phyloP scores from a whole-genome alignment of 92 coral and sea anemone genomes.

The Porites cylindrica region DNA sequence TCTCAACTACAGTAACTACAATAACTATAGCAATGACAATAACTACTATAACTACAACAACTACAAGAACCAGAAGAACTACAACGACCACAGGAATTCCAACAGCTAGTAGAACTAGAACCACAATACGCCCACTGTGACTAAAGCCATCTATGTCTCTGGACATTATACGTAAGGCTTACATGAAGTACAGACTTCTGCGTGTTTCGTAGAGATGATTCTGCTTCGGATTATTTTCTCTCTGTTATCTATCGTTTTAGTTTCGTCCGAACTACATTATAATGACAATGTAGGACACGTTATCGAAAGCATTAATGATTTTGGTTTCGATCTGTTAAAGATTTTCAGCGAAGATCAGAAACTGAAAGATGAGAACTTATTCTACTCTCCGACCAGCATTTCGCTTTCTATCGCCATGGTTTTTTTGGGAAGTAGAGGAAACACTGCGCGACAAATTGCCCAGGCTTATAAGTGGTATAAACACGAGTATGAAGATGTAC shows the following conservation, averaged over 20 bases:
- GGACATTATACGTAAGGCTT: constrained; percentile 19
- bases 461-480: constrained; percentile 74
- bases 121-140: no score
- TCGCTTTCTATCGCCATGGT: constrained; percentile 87
- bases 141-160: no score
- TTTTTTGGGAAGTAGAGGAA: constrained; percentile 80
- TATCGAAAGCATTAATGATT: constrained; percentile 42
- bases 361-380: constrained; percentile 57
- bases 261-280: neutral
- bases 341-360: constrained; percentile 23
- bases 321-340: constrained; percentile 64
- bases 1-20: no score
- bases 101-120: no score
- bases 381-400: constrained; percentile 91
- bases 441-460: constrained; percentile 82
- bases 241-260: constrained; percentile 8
- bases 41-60: no score
- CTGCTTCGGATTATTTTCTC: neutral
- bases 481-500: constrained; percentile 67
- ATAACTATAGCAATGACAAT: no score
- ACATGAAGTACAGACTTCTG: neutral
- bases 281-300: constrained; percentile 1
- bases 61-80: no score
- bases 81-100: no score
- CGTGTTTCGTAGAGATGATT: neutral